Base-by-base conservation (phyloP, 2,888 invertebrate genomes). In the Drosophila neutralis region DNA sequence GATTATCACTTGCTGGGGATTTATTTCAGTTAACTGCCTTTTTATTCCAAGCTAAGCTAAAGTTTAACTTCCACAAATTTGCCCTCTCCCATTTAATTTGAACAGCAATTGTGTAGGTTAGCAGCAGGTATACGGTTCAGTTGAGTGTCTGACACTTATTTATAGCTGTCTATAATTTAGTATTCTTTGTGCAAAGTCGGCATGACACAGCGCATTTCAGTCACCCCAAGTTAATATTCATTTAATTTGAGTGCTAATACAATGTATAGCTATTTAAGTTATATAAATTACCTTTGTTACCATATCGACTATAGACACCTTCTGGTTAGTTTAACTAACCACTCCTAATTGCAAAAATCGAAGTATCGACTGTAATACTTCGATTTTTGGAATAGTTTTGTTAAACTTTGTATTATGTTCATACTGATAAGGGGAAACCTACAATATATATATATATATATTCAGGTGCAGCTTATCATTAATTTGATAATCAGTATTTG, bases 191-290 rank as follows among this genome's bases (percentile, higher is more conserved):
- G 77, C 80, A 54, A 18, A 54, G 38, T 60, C 3, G 33, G 57
- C 80, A 64, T 79, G 77, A 79, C 59, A 10, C 2, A 24, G 45
- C 73, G 52, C 18, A 4, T 62, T 56, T 63, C 0, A 27, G 15
- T 18, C 4, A 21, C 11, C 15, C 56, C 27, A 24, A 5, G 11
- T 21, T 21, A 31, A 57, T 56, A 27, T 5, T 13, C 35, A 27
- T 38, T 33, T 48, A 53, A 64, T 68, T 52, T 3, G 38, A 21
- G 24, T 57, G 35, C 10, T 18, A 53, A 64, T 67, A 29, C 29
- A n/a, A 27, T 51, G 29, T 35, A 33, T 10, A 45, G 4, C 2
- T 13, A 1, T 15, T 24, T 15, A 15, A 13, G 21, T 24, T 15
- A 24, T 15, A 4, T 3, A 45, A 24, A 4, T 24, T 45, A 24